Conservation (phyloP, 2,797 vertebrate genomes). For the Anguilla marmorata region DNA sequence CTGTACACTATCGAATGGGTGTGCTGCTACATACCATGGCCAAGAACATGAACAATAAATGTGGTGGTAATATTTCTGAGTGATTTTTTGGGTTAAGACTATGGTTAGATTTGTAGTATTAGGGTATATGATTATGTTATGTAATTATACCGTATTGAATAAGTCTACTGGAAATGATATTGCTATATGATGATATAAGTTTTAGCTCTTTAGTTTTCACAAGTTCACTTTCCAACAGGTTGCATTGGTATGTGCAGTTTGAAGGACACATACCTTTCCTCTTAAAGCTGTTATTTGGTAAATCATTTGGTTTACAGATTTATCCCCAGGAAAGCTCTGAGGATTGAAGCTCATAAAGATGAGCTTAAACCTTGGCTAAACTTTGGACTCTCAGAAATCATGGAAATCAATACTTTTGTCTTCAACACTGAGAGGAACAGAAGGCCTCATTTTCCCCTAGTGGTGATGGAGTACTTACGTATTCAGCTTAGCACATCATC, state of each 20-base stretch:
- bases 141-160: background rate
- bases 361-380: constrained; percentile 15
- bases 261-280: background rate
- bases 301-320: constrained; percentile 13
- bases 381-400: constrained; percentile 20
- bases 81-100: background rate
- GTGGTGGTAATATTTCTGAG: background rate
- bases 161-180: background rate
- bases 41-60: background rate
- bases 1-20: background rate
- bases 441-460: background rate
- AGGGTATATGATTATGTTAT: background rate
- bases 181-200: background rate
- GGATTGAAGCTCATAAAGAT: constrained; percentile 20
- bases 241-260: background rate
- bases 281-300: constrained; percentile 10
- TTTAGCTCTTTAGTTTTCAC: background rate
- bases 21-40: background rate
- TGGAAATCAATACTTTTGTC: constrained; percentile 26
- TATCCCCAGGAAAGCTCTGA: background rate
- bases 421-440: background rate
- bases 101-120: background rate
- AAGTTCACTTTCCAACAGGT: background rate
- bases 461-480: constrained; percentile 13
- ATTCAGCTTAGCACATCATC: background rate